These are phyloP conservation scores for Agrotis ipsilon DNA, from an alignment of 2,888 invertebrate species.

Conservation along the genomic window DNA sequence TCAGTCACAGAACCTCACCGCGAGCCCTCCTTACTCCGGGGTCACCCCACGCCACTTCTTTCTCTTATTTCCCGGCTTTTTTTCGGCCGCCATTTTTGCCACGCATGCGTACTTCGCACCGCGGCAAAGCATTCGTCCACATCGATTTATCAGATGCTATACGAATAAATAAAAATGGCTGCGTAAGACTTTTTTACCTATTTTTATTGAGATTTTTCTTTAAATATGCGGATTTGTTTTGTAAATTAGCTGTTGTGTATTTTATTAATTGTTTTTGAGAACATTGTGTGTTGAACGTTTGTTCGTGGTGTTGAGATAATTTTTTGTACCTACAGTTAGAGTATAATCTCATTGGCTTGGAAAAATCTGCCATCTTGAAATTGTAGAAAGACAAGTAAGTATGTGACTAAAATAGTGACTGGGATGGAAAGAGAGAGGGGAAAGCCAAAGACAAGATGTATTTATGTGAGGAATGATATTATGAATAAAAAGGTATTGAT, in stretches of 20 bases:
- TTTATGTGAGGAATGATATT: too few relatives aligned
- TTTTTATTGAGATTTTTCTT: constrained; percentile 72
- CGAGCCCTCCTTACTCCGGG: constrained; percentile 78
- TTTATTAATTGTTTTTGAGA: constrained; percentile 31
- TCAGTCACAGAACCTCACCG: constrained; percentile 66
- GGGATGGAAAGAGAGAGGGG: too few relatives aligned
- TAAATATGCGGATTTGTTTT: constrained; percentile 49
- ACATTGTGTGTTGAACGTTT: constrained; percentile 1
- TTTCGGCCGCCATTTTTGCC: constrained; percentile 88
- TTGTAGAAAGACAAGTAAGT: too few relatives aligned
- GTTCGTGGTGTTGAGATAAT: not conserved
- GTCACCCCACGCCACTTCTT: constrained; percentile 82
- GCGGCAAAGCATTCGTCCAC: constrained; percentile 71
- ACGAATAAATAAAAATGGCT: constrained; percentile 81
- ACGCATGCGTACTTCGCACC: constrained; percentile 82
- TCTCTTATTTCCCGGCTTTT: constrained; percentile 89
- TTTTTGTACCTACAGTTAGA: not conserved
- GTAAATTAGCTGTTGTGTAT: constrained; percentile 35
- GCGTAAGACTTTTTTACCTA: constrained; percentile 69
- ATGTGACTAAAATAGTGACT: too few relatives aligned
- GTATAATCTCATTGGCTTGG: not conserved
- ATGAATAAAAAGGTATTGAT: too few relatives aligned
- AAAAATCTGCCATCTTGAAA: not conserved
- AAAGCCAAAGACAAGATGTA: too few relatives aligned
- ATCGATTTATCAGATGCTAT: constrained; percentile 85